Evolutionary conservation across 2,113 vertebrate species (phyloP).

Genomic region (Atherinomorus stipes): DNA sequence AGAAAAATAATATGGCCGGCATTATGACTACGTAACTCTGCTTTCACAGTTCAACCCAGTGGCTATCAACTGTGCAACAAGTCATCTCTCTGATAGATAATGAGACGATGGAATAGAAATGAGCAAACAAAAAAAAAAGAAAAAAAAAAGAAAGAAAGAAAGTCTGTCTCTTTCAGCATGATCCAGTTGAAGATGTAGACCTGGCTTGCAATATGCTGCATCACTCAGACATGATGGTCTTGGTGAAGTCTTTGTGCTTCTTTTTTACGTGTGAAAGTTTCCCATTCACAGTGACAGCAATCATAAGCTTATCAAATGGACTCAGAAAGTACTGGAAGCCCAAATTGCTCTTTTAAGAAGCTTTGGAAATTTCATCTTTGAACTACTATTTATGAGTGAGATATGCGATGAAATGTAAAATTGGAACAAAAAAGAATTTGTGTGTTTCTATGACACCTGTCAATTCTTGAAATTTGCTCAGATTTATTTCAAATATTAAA

Average conservation of each 20-base stretch:
- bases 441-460: not conserved
- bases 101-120: conserved; percentile 54
- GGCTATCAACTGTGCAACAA: conserved; percentile 47
- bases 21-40: conserved; percentile 66
- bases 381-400: conserved; percentile 14
- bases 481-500: not conserved
- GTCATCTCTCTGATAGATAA: conserved; percentile 53
- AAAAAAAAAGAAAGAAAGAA: conserved; percentile 14
- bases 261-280: conserved; percentile 59
- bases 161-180: conserved; percentile 27
- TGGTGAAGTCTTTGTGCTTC: conserved; percentile 55
- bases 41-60: conserved; percentile 46
- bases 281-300: conserved; percentile 41
- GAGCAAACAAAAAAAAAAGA: not conserved
- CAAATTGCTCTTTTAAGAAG: conserved; percentile 43
- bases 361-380: conserved; percentile 37
- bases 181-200: conserved; percentile 44
- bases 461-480: not conserved
- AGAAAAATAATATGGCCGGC: conserved; percentile 59
- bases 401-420: conserved; percentile 19
- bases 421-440: conserved; percentile 17
- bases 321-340: conserved; percentile 36
- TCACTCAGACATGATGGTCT: conserved; percentile 55
- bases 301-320: conserved; percentile 63
- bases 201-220: conserved; percentile 56